Percentiles rank a stretch among this genome's conserved stretches.
Conservation (phyloP, 2,113 vertebrate genomes). For the Gadus chalcogrammus region DNA sequence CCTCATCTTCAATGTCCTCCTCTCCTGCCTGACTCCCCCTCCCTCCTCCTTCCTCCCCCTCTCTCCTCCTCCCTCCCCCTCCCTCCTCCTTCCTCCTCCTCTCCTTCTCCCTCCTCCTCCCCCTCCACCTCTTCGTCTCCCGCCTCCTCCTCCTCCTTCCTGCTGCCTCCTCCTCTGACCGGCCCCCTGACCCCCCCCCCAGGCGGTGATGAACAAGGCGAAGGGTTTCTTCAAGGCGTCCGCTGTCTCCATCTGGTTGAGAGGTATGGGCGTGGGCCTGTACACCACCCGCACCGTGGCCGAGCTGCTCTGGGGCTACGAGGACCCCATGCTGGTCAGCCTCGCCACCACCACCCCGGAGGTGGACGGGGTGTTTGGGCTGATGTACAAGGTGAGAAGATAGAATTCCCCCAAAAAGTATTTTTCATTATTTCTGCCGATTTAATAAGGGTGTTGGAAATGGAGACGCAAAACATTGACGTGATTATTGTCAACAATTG, state of each 20-base stretch:
- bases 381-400: constrained; percentile 80
- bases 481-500: no score
- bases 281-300: constrained; percentile 79
- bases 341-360: constrained; percentile 43
- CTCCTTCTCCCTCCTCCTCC: no score
- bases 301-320: constrained; percentile 91
- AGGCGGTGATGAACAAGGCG: constrained; percentile 82
- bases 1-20: no score
- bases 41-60: not conserved
- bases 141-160: not conserved
- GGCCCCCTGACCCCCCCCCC: not conserved
- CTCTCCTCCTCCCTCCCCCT: not conserved
- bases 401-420: no score
- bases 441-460: no score
- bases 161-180: not conserved
- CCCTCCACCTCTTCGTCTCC: no score
- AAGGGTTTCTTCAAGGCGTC: constrained; percentile 45
- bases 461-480: no score
- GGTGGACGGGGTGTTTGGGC: constrained; percentile 79
- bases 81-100: not conserved
- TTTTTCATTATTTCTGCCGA: no score
- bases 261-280: constrained; percentile 27
- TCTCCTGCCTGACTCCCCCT: not conserved
- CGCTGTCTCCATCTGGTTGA: constrained; percentile 46
- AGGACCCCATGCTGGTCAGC: constrained; percentile 75